These are phyloP conservation scores for Andrena haemorrhoa DNA, from an alignment of 2,888 invertebrate species.

Conservation along the genomic window DNA sequence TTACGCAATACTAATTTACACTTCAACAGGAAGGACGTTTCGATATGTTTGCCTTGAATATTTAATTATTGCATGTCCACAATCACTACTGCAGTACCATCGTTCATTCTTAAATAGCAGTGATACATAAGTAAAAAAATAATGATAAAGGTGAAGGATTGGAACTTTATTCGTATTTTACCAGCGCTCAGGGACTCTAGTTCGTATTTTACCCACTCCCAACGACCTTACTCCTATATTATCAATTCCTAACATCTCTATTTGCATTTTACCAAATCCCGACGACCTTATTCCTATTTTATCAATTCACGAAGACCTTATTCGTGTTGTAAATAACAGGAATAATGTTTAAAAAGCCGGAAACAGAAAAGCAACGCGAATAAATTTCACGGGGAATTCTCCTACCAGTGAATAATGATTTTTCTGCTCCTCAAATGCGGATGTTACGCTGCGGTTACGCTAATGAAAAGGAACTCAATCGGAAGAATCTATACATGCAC, in stretches of 20 bases:
- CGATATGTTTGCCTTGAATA: not conserved
- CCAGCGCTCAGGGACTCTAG: not conserved
- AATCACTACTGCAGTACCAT: too few relatives aligned
- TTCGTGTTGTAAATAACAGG: not conserved
- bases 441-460: not conserved
- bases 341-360: not conserved
- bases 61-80: not conserved
- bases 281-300: not conserved
- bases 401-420: constrained; percentile 33
- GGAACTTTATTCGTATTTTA: not conserved
- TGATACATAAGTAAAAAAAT: too few relatives aligned
- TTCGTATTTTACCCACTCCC: not conserved
- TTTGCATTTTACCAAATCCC: not conserved
- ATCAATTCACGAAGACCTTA: not conserved
- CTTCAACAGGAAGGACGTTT: not conserved
- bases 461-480: constrained; percentile 13
- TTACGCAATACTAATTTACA: not conserved
- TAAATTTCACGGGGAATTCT: constrained; percentile 25
- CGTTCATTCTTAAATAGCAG: too few relatives aligned
- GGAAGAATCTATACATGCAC: not conserved
- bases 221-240: not conserved
- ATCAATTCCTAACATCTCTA: not conserved
- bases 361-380: not conserved
- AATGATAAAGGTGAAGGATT: too few relatives aligned
- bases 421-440: constrained; percentile 17